Percentiles rank a stretch among this genome's conserved stretches.
Conservation (phyloP, 2,113 vertebrate genomes). For the Albula glossodonta region DNA sequence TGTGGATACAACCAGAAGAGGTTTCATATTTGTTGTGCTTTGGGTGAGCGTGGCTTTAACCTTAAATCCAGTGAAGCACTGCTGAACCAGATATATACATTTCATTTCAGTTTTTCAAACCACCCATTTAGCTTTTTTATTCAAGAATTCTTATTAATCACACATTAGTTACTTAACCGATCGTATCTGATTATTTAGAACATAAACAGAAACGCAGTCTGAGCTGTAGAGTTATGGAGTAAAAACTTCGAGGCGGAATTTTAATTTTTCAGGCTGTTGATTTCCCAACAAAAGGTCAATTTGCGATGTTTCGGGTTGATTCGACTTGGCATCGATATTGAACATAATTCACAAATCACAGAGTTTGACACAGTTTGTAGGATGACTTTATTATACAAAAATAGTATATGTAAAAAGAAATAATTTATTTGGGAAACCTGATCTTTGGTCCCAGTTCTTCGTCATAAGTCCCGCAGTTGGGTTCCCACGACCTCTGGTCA, state of each 20-base stretch:
- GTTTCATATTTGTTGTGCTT: not conserved
- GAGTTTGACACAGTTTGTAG: constrained; percentile 30
- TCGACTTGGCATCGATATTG: constrained; percentile 41
- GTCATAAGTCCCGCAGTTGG: not conserved
- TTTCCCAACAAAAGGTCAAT: constrained; percentile 33
- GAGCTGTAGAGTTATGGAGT: not conserved
- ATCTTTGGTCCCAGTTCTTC: not conserved
- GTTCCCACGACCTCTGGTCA: not conserved
- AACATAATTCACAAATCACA: constrained; percentile 42
- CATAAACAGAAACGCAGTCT: no score
- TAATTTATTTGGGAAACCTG: constrained; percentile 29
- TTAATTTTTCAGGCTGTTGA: not conserved
- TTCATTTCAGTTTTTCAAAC: no score
- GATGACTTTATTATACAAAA: constrained; percentile 70
- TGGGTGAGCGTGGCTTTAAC: not conserved
- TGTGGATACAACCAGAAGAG: not conserved
- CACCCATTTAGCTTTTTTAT: no score
- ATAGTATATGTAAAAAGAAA: constrained; percentile 81
- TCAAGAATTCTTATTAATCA: no score
- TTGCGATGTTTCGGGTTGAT: not conserved
- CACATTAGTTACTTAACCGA: no score
- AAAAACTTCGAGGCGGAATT: not conserved
- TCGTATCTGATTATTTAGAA: no score
- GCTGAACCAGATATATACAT: no score
- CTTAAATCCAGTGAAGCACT: not conserved